Conservation (phyloP, 2,888 invertebrate species). For the Anodontia alba region DNA sequence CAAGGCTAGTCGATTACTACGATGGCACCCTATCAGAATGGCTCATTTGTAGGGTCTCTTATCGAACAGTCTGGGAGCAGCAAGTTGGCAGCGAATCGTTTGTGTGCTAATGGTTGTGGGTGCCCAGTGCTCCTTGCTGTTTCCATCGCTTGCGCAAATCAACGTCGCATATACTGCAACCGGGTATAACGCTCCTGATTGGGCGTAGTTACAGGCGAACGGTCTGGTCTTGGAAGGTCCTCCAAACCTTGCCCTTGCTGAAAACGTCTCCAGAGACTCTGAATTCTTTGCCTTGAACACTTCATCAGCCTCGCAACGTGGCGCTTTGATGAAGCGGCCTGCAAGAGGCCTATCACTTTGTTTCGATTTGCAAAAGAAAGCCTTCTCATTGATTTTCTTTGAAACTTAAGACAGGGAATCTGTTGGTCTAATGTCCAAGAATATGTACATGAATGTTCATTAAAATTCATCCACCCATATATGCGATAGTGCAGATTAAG, state of each 20-base stretch:
- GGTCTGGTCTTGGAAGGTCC: background rate
- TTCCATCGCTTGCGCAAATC: background rate
- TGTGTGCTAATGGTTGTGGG: background rate
- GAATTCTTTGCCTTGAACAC: background rate
- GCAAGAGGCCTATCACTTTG: background rate
- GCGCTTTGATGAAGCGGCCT: background rate
- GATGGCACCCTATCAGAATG: background rate
- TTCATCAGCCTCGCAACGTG: background rate
- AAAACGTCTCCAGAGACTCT: background rate
- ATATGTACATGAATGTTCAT: background rate
- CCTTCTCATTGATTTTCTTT: background rate
- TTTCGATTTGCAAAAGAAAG: background rate
- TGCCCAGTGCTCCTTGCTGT: background rate
- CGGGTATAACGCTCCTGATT: background rate
- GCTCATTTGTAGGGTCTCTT: background rate
- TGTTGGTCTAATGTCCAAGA: background rate
- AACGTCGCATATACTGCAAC: background rate
- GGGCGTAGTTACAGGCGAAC: background rate
- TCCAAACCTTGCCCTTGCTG: background rate
- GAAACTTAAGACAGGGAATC: background rate
- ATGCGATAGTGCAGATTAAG: background rate
- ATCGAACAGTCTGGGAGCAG: background rate
- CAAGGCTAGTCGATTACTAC: background rate
- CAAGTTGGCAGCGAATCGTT: background rate
- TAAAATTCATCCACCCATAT: background rate